Percentiles rank a stretch among this genome's conserved stretches.
These are phyloP conservation scores for Drosophila fuyamai DNA, from an alignment of 1,140 invertebrate species.

Conservation along the genomic window DNA sequence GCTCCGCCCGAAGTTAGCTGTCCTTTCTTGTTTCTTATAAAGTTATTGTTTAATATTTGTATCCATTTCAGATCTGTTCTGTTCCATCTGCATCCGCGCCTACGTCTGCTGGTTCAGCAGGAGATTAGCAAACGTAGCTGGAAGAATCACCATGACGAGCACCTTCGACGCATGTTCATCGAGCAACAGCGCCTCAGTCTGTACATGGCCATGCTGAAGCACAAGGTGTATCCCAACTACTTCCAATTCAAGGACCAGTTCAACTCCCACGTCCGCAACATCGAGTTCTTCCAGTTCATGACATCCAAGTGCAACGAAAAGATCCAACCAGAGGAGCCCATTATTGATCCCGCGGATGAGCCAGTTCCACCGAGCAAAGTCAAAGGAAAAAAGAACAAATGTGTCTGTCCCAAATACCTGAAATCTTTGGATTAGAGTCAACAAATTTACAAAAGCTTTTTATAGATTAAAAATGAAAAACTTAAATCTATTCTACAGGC, in stretches of 20 bases:
- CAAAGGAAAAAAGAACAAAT: slow-evolving; percentile 47
- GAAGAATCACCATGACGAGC: slow-evolving; percentile 30
- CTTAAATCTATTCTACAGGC: no score
- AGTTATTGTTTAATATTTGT: no score
- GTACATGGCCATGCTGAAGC: slow-evolving; percentile 70
- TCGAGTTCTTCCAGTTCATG: slow-evolving; percentile 73
- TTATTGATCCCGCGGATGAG: not conserved
- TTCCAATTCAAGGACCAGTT: slow-evolving; percentile 63
- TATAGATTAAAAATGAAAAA: not conserved
- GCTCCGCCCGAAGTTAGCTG: no score
- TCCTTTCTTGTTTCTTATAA: not conserved
- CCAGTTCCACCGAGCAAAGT: not conserved
- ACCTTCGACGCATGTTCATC: slow-evolving; percentile 38
- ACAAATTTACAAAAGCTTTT: not conserved
- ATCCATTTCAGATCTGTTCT: slow-evolving; percentile 33
- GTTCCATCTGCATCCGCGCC: slow-evolving; percentile 53
- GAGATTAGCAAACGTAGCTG: slow-evolving; percentile 66
- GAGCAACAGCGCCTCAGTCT: slow-evolving; percentile 72
- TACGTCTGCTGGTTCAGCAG: slow-evolving; percentile 20
- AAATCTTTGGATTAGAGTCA: slow-evolving; percentile 30
- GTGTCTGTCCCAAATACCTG: slow-evolving; percentile 58
- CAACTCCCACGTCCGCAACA: slow-evolving; percentile 61
- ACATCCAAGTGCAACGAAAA: slow-evolving; percentile 61
- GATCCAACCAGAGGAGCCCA: slow-evolving; percentile 16
- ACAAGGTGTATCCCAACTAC: slow-evolving; percentile 76